Conservation (phyloP, 2,113 vertebrate genomes). For the Chitala chitala region DNA sequence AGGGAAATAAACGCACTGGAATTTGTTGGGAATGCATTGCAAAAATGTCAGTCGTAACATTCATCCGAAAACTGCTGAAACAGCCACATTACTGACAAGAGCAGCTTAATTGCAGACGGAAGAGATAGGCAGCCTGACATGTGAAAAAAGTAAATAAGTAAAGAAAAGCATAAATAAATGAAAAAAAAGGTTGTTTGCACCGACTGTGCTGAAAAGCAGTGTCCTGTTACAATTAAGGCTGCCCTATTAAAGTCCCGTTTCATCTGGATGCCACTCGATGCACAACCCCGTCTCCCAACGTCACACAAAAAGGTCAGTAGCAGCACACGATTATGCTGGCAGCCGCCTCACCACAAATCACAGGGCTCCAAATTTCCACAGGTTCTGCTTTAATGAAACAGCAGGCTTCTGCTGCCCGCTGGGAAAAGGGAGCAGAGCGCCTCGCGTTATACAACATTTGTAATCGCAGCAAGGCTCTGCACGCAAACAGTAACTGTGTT, state of each 20-base stretch:
- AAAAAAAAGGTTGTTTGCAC: not conserved
- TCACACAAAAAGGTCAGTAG: not conserved
- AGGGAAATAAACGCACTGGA: too few relatives aligned
- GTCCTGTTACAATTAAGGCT: not conserved
- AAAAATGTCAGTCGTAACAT: too few relatives aligned
- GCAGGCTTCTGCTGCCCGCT: not conserved
- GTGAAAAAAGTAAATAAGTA: too few relatives aligned
- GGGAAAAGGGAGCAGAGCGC: not conserved
- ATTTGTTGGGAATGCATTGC: too few relatives aligned
- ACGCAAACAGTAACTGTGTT: not conserved
- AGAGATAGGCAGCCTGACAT: too few relatives aligned
- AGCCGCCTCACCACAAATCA: too few relatives aligned
- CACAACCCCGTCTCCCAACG: not conserved
- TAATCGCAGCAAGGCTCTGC: not conserved
- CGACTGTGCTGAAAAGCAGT: not conserved
- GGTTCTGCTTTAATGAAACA: not conserved
- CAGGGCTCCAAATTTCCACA: not conserved
- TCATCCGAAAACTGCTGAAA: too few relatives aligned
- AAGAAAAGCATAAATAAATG: not conserved
- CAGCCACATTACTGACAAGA: too few relatives aligned
- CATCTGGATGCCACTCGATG: not conserved
- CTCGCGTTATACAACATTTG: not conserved
- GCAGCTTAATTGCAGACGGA: too few relatives aligned
- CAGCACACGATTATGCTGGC: not conserved
- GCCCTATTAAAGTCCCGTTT: not conserved